Base-by-base conservation (phyloP, 2,113 vertebrate species). In the Vimba vimba region DNA sequence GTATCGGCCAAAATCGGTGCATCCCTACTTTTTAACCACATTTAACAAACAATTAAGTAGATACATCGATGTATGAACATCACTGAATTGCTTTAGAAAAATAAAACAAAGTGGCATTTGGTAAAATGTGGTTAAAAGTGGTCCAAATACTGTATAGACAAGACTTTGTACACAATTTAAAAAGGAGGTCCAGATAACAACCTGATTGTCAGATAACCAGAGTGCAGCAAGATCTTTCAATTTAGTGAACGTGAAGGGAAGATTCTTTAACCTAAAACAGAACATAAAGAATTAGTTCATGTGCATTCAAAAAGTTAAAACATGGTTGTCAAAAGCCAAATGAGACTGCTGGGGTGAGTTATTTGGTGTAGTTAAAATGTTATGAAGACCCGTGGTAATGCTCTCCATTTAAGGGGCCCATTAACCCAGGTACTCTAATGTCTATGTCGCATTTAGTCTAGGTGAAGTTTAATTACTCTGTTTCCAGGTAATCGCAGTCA, bases 191-290 rank as follows among this genome's bases (percentile, higher is more conserved):
- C 47, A 69, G 50, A 74, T 66, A 62, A 60, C 90, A 95, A 99
- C 98, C 97, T 99, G 98, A 96, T 99, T 99, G 96, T 99, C 98
- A 92, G 98, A 99, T 84, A 99, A 97, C 98, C 98, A 99, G 86
- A 99, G 91, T 93, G 98, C 98, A 90, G 98, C 98, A 88, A 99
- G 96, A 89, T 99, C 98, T 90, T 99, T 99, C 87, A 99, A 96
- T 89, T 99, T 99, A 6, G 98, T 98, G 81, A 99, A 99, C 86
- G 96, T 98, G 94, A 98, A 99, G 4, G 98, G 98, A 74, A 99
- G 95, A 93, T 99, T 99, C 95, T 97, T 99, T 94, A 99, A 94
- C 80, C 98, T 99, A 94, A 47, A 68, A 81, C 45, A 55, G 27
- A 39, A 78, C 45, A 78, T 55, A 50, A 23, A 84, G 3, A 83